Evolutionary conservation across 2,113 vertebrate species (phyloP), one percentile per base, ranked within the genome.

Genomic region (Herpetotheres cachinnans): DNA sequence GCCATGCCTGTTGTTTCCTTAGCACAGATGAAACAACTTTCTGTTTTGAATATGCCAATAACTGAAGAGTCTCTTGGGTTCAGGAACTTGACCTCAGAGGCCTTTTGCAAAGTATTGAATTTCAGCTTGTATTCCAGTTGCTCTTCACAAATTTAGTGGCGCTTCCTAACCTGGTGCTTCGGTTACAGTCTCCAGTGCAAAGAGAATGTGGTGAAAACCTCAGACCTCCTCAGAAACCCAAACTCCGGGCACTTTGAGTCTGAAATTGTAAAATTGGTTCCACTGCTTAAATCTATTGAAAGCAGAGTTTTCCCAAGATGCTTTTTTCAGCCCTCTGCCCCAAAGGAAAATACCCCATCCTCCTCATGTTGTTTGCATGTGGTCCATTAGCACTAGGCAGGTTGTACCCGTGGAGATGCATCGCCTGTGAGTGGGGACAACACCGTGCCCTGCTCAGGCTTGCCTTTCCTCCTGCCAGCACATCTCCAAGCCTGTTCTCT

Each of bases 401-500:
- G 56, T 65, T 20, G 24, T 71, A 58, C 27, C 44, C 9, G 7
- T 52, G 24, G 42, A 63, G 36, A 20, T 30, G 13, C 20, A 22
- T 61, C 17, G 14, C 42, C 42, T 69, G 61, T 25, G 32, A 91
- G 58, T 11, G 18, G 44, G 30, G 40, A 73, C 32, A 62, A 11
- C 0, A 2, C 34, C 9, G 19, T 1, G 1, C 21, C 34, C 20
- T 71, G 52, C 42, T 76, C 52, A 22, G 21, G 15, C 46, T 47
- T 77, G 5, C 13, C 7, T 67, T 67, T 49, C n/a, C 26, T 79
- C n/a, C 46, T 1, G 1, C 34, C 30, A 7, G 36, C 36, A 59
- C 0, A 0, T 77, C n/a, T n/a, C 42, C 0, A 2, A 58, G 24
- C 20, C 34, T 49, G 21, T 67, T 55, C 13, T 59, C 29, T 25